Conservation (phyloP, 2,888 invertebrate genomes). For the Penaeus monodon region DNA sequence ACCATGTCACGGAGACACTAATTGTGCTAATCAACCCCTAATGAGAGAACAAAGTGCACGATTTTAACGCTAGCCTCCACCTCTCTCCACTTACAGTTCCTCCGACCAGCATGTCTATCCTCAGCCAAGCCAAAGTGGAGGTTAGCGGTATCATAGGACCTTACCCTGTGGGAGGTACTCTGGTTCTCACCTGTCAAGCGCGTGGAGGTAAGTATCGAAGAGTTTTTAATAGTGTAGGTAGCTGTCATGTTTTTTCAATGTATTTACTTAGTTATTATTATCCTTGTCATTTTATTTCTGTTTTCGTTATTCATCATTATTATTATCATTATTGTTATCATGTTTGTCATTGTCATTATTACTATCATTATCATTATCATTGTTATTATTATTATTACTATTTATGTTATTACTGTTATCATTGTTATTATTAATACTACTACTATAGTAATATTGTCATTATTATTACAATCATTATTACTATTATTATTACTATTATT, state of each 20-base stretch:
- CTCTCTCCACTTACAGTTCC: not conserved
- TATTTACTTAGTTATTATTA: too few species aligned
- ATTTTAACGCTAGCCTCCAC: too few species aligned
- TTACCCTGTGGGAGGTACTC: conserved; percentile 18
- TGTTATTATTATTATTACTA: not conserved
- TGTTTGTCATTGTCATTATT: not conserved
- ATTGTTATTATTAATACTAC: not conserved
- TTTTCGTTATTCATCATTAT: too few species aligned
- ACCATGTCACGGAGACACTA: too few species aligned
- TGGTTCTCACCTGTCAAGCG: conserved; percentile 5
- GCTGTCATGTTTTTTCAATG: too few species aligned
- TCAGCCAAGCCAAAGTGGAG: conserved; percentile 8
- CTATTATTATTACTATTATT: too few species aligned
- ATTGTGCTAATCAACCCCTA: too few species aligned
- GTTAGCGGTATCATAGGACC: conserved; percentile 8
- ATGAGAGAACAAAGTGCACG: too few species aligned
- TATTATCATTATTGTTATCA: too few species aligned
- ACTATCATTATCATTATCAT: not conserved
- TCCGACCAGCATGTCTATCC: not conserved
- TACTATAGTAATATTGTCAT: not conserved
- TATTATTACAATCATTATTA: not conserved
- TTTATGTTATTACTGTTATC: not conserved
- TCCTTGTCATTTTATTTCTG: too few species aligned
- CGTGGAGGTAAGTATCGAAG: not conserved
- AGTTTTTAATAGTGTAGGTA: too few species aligned